phyloP scores from a whole-genome alignment of 2,888 invertebrate genomes.

The Cheilosia pagana region DNA sequence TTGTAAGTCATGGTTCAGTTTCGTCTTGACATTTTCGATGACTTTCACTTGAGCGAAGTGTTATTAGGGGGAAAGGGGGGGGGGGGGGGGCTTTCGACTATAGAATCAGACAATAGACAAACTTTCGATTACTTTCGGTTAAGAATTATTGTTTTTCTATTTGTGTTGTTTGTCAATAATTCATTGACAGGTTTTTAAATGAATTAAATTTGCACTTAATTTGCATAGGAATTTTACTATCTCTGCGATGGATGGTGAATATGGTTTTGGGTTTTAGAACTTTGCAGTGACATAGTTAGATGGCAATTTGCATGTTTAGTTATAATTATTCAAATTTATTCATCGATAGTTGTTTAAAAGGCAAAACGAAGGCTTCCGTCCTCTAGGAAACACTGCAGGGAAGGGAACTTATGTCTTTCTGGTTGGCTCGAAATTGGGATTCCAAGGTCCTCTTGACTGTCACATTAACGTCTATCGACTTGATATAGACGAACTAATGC shows the following conservation, averaged over 20 bases:
- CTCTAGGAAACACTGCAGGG: too few species aligned
- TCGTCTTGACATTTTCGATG: conserved; percentile 1
- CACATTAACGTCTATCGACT: too few species aligned
- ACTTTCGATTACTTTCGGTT: conserved; percentile 23
- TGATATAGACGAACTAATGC: too few species aligned
- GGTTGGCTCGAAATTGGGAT: too few species aligned
- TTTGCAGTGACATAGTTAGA: conserved; percentile 28
- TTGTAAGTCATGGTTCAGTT: conserved; percentile 16
- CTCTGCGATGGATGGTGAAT: neutral
- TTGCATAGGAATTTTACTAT: conserved; percentile 1
- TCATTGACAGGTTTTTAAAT: neutral
- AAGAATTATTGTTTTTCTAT: neutral
- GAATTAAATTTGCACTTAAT: conserved; percentile 3
- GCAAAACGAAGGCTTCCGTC: too few species aligned
- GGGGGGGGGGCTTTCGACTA: neutral
- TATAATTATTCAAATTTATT: neutral
- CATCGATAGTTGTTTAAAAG: too few species aligned
- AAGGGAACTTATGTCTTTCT: too few species aligned
- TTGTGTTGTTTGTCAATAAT: neutral
- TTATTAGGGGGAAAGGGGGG: neutral
- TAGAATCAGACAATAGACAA: conserved; percentile 1
- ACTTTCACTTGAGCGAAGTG: conserved; percentile 9
- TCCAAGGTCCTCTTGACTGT: too few species aligned
- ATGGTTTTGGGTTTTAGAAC: neutral
- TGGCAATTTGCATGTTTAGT: conserved; percentile 5